Evolutionary conservation across 2,113 vertebrate species (phyloP).

Genomic region (Halcyon senegalensis): DNA sequence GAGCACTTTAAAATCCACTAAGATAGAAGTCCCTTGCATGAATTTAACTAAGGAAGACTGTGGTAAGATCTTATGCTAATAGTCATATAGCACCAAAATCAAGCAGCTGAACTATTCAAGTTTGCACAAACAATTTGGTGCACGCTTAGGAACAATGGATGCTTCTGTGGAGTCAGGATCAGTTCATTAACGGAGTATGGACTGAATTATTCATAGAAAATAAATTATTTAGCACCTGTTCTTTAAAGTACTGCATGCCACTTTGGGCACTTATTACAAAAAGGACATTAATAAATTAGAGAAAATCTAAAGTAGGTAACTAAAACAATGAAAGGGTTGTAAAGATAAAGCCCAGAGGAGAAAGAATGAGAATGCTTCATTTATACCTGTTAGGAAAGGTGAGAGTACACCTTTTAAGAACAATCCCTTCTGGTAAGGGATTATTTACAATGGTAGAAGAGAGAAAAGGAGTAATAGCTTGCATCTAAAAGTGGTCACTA

Average conservation of each 20-base stretch:
- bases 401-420: not conserved
- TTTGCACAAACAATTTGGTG: slow-evolving; percentile 19
- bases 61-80: not conserved
- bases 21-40: not conserved
- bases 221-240: slow-evolving; percentile 49
- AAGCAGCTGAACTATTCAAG: not conserved
- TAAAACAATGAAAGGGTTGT: not conserved
- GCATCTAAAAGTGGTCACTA: not conserved
- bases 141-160: not conserved
- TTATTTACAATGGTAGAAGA: not conserved
- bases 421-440: not conserved
- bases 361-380: not conserved
- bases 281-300: slow-evolving; percentile 40
- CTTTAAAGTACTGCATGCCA: slow-evolving; percentile 10
- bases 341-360: not conserved
- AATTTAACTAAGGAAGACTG: not conserved
- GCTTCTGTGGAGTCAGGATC: not conserved
- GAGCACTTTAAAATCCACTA: not conserved
- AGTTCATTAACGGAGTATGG: slow-evolving; percentile 1
- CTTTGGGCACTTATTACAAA: slow-evolving; percentile 40
- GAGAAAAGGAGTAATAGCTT: not conserved
- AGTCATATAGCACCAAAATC: not conserved
- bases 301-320: not conserved
- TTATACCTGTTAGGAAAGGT: slow-evolving; percentile 8
- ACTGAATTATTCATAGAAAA: slow-evolving; percentile 57